phyloP scores from a whole-genome alignment of 2,113 vertebrate genomes.

The Monarcha castaneiventris region DNA sequence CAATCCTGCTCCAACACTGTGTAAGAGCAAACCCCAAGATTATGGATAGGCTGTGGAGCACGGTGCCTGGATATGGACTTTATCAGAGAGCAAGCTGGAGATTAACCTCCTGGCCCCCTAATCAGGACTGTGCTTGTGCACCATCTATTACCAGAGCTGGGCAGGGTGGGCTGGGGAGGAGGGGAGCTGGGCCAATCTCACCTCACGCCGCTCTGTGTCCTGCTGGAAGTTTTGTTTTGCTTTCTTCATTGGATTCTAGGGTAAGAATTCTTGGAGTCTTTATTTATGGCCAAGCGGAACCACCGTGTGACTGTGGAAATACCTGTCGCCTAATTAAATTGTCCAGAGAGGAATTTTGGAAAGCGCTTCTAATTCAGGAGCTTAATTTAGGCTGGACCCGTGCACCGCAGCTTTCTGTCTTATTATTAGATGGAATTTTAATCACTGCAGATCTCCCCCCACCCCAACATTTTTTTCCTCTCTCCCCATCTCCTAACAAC shows the following conservation, averaged over 20 bases:
- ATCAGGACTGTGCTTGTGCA: background rate
- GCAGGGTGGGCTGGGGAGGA: background rate
- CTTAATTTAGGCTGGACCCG: constrained; percentile 24
- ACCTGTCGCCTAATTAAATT: constrained; percentile 55
- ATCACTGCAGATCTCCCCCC: constrained; percentile 33
- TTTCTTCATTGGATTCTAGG: background rate
- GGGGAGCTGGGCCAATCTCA: background rate
- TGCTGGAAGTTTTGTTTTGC: constrained; percentile 16
- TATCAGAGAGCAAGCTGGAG: constrained; percentile 16
- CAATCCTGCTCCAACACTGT: background rate
- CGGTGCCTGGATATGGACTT: constrained; percentile 1
- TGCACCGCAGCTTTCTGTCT: constrained; percentile 20
- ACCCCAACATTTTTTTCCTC: constrained; percentile 52
- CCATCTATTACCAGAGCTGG: constrained; percentile 19
- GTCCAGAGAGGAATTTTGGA: constrained; percentile 45
- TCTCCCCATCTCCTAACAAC: constrained; percentile 63
- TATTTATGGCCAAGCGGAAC: constrained; percentile 27
- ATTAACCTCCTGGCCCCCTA: constrained; percentile 14
- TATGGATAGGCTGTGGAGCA: background rate
- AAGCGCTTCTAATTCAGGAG: constrained; percentile 38
- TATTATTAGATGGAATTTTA: constrained; percentile 63
- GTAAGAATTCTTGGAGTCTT: constrained; percentile 22
- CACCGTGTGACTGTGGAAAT: constrained; percentile 19
- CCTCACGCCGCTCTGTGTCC: background rate
- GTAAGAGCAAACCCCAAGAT: background rate